Evolutionary conservation across 2,113 vertebrate species (phyloP).

Genomic region (Myotis brandtii): DNA sequence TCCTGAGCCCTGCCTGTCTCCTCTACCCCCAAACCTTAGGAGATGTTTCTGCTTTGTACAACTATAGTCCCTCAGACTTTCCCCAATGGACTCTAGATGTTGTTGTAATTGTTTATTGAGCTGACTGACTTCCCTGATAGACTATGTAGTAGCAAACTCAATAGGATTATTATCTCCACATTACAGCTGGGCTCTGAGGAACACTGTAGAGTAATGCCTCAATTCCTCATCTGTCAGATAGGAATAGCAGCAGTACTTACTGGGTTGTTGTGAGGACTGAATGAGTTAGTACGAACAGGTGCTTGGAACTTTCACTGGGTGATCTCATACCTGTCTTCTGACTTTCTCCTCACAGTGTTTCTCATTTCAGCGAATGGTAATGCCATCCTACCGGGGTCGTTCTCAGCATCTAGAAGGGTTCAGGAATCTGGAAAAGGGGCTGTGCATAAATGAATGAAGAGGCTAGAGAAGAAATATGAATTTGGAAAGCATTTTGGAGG

Average conservation of each 20-base stretch:
- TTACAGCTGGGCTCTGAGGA: background rate
- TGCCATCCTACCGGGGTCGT: too few relatives aligned
- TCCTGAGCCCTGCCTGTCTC: background rate
- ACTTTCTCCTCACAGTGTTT: background rate
- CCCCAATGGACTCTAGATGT: background rate
- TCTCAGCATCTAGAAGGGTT: too few relatives aligned
- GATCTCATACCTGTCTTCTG: background rate
- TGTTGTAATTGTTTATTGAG: background rate
- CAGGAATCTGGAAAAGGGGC: too few relatives aligned
- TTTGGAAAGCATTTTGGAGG: too few relatives aligned
- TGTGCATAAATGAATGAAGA: too few relatives aligned
- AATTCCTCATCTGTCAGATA: background rate
- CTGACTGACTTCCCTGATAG: background rate
- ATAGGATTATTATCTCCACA: background rate
- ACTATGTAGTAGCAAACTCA: background rate
- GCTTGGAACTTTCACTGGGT: background rate
- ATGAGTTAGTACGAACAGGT: background rate
- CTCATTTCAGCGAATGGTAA: background rate
- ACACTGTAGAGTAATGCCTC: background rate
- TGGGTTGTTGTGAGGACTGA: background rate
- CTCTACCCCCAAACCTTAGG: background rate
- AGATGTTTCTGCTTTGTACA: background rate
- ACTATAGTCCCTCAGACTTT: background rate
- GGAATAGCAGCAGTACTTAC: background rate
- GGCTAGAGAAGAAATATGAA: too few relatives aligned